Conservation (phyloP, 2,113 vertebrate species). For the Lynx canadensis region DNA sequence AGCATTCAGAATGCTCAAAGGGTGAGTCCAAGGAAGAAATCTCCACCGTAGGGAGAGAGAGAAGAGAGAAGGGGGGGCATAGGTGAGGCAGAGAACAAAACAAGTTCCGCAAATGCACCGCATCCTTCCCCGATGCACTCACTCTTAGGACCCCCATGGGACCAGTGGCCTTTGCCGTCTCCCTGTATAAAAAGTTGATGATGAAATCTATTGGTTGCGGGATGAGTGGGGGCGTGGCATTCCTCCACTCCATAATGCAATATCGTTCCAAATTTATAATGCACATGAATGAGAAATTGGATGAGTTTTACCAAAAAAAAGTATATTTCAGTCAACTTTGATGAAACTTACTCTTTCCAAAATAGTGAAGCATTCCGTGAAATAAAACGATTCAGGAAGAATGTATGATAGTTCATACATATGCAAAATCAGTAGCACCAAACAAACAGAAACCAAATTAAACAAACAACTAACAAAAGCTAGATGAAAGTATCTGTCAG, state of each 20-base stretch:
- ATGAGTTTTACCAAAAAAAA: not conserved
- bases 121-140: not conserved
- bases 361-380: not conserved
- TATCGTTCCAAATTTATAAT: not conserved
- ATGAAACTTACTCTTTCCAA: not conserved
- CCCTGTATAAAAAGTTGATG: not conserved
- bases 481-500: not conserved
- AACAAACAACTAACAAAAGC: not conserved
- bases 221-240: not conserved
- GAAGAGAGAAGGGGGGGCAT: not conserved
- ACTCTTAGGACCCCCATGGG: fast-evolving
- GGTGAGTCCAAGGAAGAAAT: not conserved
- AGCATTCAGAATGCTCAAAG: not conserved
- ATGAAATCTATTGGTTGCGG: not conserved
- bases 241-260: not conserved
- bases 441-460: not conserved
- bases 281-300: not conserved
- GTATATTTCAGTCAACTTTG: not conserved
- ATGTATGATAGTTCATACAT: not conserved
- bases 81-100: not conserved
- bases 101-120: fast-evolving
- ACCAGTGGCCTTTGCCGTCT: not conserved
- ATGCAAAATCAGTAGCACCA: not conserved
- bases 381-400: not conserved
- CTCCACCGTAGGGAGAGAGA: not conserved